Evolutionary conservation across 2,888 invertebrate species (phyloP).

Genomic region (Protodeltote pygarga): DNA sequence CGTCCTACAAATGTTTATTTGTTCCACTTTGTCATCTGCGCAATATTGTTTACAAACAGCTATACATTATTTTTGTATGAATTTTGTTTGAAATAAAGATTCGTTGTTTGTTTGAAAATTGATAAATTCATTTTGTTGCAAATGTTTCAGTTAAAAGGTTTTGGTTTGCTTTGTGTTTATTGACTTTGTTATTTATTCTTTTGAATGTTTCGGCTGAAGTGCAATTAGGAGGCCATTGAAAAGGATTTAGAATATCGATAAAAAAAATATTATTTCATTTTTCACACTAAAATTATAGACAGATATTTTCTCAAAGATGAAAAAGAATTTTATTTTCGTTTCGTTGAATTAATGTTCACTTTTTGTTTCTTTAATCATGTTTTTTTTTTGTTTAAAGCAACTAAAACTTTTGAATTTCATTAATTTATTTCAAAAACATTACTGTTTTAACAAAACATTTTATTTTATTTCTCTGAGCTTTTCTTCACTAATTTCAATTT

Average conservation of each 20-base stretch:
- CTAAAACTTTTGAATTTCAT: too few relatives aligned
- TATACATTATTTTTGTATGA: conserved; percentile 29
- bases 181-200: too few relatives aligned
- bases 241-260: neutral
- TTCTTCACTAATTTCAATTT: conserved; percentile 17
- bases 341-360: too few relatives aligned
- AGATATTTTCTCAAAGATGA: too few relatives aligned
- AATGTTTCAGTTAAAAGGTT: conserved; percentile 21
- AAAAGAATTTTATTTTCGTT: too few relatives aligned
- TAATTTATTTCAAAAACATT: too few relatives aligned
- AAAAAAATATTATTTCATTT: too few relatives aligned
- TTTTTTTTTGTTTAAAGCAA: too few relatives aligned
- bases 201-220: neutral
- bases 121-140: conserved; percentile 25
- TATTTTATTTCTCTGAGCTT: neutral
- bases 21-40: conserved; percentile 25
- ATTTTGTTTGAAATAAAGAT: conserved; percentile 27
- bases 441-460: too few relatives aligned
- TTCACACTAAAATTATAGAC: too few relatives aligned
- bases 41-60: conserved; percentile 34
- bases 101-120: conserved; percentile 28
- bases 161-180: conserved; percentile 21
- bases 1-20: conserved; percentile 31
- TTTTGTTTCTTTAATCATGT: too few relatives aligned
- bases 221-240: neutral